phyloP scores from a whole-genome alignment of 2,113 vertebrate genomes.

The Desmodus rotundus region DNA sequence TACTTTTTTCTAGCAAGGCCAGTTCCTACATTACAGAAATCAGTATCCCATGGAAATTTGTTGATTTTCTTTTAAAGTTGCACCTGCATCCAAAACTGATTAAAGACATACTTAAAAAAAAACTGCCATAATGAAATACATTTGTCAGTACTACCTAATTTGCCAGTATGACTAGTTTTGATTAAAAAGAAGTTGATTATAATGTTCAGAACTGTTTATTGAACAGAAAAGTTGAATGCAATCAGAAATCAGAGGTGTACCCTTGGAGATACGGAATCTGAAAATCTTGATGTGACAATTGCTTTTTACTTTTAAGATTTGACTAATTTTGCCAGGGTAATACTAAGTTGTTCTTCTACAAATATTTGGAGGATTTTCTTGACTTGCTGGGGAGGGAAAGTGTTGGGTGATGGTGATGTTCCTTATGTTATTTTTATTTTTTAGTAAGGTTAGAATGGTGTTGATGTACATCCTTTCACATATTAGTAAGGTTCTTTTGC shows the following conservation, averaged over 20 bases:
- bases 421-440: background rate
- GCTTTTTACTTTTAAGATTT: conserved; percentile 34
- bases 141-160: conserved; percentile 55
- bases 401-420: background rate
- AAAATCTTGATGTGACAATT: background rate
- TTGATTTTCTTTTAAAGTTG: conserved; percentile 52
- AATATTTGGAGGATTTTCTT: background rate
- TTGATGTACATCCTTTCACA: background rate
- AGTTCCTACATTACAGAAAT: conserved; percentile 10
- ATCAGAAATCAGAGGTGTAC: conserved; percentile 48
- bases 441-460: background rate
- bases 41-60: conserved; percentile 14
- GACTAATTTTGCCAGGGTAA: background rate
- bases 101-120: conserved; percentile 50
- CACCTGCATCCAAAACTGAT: conserved; percentile 63
- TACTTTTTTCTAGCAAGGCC: conserved; percentile 30
- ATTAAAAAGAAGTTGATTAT: conserved; percentile 69
- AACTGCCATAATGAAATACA: conserved; percentile 49
- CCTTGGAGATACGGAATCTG: background rate
- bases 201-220: conserved; percentile 56
- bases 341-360: background rate
- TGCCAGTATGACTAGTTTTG: conserved; percentile 61
- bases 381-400: background rate
- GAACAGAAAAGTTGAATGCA: conserved; percentile 31
- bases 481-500: background rate